Evolutionary conservation across 1,140 invertebrate genomes (phyloP).

Genomic region (Colletes gigas): DNA sequence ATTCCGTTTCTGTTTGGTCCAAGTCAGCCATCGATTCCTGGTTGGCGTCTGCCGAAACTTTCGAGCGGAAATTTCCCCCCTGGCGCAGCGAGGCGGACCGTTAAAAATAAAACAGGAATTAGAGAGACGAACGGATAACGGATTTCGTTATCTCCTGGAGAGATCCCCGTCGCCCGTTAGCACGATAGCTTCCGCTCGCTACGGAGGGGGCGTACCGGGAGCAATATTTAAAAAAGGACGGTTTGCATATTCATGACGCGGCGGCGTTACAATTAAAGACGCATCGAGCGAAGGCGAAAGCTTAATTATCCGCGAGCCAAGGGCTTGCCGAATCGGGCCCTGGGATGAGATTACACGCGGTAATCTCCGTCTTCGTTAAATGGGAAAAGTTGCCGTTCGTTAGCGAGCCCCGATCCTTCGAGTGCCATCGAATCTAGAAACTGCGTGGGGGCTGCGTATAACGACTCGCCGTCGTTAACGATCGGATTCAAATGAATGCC

Average conservation of each 20-base stretch:
- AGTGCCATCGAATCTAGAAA: slow-evolving; percentile 53
- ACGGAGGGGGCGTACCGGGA: not conserved
- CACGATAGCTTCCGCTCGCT: not conserved
- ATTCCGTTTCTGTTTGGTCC: not conserved
- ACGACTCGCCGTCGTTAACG: slow-evolving; percentile 49
- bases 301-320: slow-evolving; percentile 61
- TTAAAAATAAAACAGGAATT: slow-evolving; percentile 19
- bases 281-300: slow-evolving; percentile 51
- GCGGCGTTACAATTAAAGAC: slow-evolving; percentile 53
- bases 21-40: not conserved
- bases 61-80: not conserved
- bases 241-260: slow-evolving; percentile 62
- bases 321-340: slow-evolving; percentile 26
- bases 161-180: not conserved
- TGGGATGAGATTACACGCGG: slow-evolving; percentile 37
- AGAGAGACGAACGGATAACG: slow-evolving; percentile 38
- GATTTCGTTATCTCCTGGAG: slow-evolving; percentile 41
- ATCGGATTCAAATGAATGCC: slow-evolving; percentile 15
- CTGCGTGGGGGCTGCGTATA: slow-evolving; percentile 31
- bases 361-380: slow-evolving; percentile 61
- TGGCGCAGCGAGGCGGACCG: not conserved
- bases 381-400: slow-evolving; percentile 61
- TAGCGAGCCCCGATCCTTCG: slow-evolving; percentile 27
- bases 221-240: slow-evolving; percentile 53
- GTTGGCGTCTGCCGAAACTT: not conserved